Base-by-base conservation (phyloP, 2,888 invertebrate species). In the Furcula furcula region DNA sequence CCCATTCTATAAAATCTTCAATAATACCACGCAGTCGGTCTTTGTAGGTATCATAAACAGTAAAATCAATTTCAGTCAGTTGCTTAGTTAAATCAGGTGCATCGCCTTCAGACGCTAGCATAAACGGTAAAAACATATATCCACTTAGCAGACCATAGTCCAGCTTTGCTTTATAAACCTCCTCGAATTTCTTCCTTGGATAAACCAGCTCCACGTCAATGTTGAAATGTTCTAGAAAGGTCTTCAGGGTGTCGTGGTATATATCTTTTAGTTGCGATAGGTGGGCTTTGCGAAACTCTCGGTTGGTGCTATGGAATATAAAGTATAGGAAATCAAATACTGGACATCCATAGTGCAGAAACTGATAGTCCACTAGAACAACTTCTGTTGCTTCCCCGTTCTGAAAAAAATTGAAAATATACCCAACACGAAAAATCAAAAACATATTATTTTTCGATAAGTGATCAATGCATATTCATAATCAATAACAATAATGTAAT, bases 141-240 rank as follows among this genome's bases (percentile, higher is more conserved):
- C 16, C 6, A 3, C 3, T 16, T 4, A 16, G 4, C 6, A 16
- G 16, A 16, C 16, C 16, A 16, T 16, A 16, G 6, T 3, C 16
- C 16, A 16, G 16, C 16, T 16, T 16, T 16, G 3, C 16, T 6
- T 16, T 16, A 6, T 4, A 16, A 16, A 4, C 16, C 16, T 4
- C 4, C 6, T 16, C 16, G 16, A 16, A 16, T 6, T 3, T 16
- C 16, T 16, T 16, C 16, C 16, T 16, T 6, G 16, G 6, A 16
- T 16, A 16, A 16, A 16, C 16, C 16, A 16, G 16, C 4, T 16
- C 16, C 16, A 16, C 21, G 21, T 21, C 21, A 7, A 21, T 25
- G 14, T 25, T 25, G 14, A 25, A 25, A 13, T 9, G 18, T 33
- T 1, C 20, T 21, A 12, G 53, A 35, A 7, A 50, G 13, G 11